These are phyloP conservation scores for Whitmania pigra DNA, from an alignment of 1,140 invertebrate species.

Conservation along the genomic window DNA sequence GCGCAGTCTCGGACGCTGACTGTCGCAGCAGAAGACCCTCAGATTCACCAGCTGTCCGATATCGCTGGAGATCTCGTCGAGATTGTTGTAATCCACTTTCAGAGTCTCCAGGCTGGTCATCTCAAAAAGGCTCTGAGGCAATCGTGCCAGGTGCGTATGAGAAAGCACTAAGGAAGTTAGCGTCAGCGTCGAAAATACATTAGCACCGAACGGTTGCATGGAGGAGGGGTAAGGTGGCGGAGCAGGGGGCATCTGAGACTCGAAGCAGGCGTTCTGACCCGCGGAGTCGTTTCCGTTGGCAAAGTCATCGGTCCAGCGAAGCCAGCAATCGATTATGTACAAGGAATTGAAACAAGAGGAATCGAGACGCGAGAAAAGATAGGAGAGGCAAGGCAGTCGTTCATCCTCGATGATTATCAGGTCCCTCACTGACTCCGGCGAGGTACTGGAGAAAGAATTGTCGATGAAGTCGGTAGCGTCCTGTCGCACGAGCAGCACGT, in stretches of 20 bases:
- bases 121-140: conserved; percentile 22
- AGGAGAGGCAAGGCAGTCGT: conserved; percentile 21
- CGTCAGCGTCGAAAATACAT: not conserved
- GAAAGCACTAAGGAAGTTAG: conserved; percentile 23
- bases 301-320: conserved; percentile 17
- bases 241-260: not conserved
- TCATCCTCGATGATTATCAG: conserved; percentile 24
- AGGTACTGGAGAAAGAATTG: conserved; percentile 23
- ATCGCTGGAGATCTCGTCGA: conserved; percentile 23
- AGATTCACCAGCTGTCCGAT: conserved; percentile 22
- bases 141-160: conserved; percentile 22
- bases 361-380: conserved; percentile 21
- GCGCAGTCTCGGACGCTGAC: conserved; percentile 23
- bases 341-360: conserved; percentile 15
- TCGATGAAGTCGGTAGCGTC: conserved; percentile 25
- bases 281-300: conserved; percentile 4
- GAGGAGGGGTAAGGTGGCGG: not conserved
- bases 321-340: conserved; percentile 24
- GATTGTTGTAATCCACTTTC: conserved; percentile 23
- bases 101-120: conserved; percentile 20
- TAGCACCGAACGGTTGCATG: not conserved
- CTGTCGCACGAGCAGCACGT: conserved; percentile 25
- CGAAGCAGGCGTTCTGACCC: not conserved
- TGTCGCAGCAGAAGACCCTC: conserved; percentile 23
- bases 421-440: conserved; percentile 22